Base-by-base conservation (phyloP, 1,140 invertebrate species). In the Rhyacophila brunnea region DNA sequence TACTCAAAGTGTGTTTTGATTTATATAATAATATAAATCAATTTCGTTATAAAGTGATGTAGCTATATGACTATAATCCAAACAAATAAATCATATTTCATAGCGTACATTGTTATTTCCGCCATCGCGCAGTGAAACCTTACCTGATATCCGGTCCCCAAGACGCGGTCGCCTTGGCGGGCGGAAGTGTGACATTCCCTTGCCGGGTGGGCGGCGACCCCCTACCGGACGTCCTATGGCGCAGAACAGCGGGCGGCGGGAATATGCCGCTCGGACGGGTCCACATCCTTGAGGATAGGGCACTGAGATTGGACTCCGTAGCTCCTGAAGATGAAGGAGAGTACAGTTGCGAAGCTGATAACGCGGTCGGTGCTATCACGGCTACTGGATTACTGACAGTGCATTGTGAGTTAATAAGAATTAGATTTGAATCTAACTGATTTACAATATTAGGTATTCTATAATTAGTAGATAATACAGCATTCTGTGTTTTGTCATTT, bases 321-420 rank as follows among this genome's bases (percentile, higher is more conserved):
- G 83, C 82, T 20, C 73, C 86, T 19, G 78, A 80, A 48, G 95
- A 98, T 70, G 89, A 93, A 70, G 94, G 93, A 40, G 90, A 94
- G 65, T 96, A 96, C 70, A 91, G 86, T 42, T 97, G 94, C 74
- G 92, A 95, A 71, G 88, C 93, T 13, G 87, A 87, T 63, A 98
- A 98, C 75, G 17, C 51, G 10, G 86, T 94, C 18, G 95, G 95
- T 5, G 85, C 85, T 58, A 88, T 93, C 5, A 85, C 85, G 3
- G 91, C 89, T 14, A 87, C 86, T 58, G 92, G 91, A 23, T 85
- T 86, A 19, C 79, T 98, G 0, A 89, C 85, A 59, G 91, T 96
- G 44, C 86, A 89, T 67, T 83, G 88, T 90, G 75, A 82, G 83
- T 81, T n/a, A n/a, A n/a, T n/a, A n/a, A n/a, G n/a, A n/a, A n/a